These are phyloP conservation scores for Dryadula phaetusa DNA, from an alignment of 2,888 invertebrate species.

Conservation along the genomic window DNA sequence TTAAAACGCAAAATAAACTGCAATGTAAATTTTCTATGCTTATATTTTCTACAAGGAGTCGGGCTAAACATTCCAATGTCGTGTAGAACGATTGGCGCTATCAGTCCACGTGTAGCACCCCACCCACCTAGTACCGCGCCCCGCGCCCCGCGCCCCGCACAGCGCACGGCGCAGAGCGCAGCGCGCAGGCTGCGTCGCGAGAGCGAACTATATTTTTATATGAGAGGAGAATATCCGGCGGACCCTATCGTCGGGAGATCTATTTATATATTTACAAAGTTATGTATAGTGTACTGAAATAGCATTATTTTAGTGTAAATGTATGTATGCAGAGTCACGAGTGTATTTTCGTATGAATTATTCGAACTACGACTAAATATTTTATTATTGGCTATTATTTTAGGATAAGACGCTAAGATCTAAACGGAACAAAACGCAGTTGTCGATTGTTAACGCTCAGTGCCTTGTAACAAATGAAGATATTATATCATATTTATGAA, in stretches of 20 bases:
- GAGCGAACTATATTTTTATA: conserved; percentile 75
- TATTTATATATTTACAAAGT: conserved; percentile 82
- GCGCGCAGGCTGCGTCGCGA: conserved; percentile 38
- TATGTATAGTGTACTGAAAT: conserved; percentile 76
- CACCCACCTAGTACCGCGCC: conserved; percentile 75
- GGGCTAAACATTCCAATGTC: conserved; percentile 71
- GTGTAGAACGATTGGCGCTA: conserved; percentile 66
- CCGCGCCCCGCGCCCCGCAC: conserved; percentile 49
- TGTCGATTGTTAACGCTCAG: conserved; percentile 78
- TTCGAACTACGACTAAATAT: conserved; percentile 77
- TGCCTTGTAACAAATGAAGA: conserved; percentile 76
- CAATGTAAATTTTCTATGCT: conserved; percentile 38
- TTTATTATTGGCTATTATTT: conserved; percentile 82
- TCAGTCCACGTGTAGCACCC: conserved; percentile 75
- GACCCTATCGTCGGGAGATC: conserved; percentile 62
- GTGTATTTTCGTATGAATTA: conserved; percentile 82
- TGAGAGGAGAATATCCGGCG: conserved; percentile 70
- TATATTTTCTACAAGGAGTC: conserved; percentile 28
- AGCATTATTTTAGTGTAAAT: conserved; percentile 76
- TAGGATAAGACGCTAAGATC: conserved; percentile 74
- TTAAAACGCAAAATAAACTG: conserved; percentile 39
- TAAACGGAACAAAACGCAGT: conserved; percentile 70
- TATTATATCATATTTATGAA: conserved; percentile 72
- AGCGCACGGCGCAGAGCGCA: conserved; percentile 43
- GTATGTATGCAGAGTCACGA: conserved; percentile 79